Evolutionary conservation across 2,888 invertebrate species (phyloP), one percentile per base, ranked within the genome.

Genomic region (Schizaphis graminum): DNA sequence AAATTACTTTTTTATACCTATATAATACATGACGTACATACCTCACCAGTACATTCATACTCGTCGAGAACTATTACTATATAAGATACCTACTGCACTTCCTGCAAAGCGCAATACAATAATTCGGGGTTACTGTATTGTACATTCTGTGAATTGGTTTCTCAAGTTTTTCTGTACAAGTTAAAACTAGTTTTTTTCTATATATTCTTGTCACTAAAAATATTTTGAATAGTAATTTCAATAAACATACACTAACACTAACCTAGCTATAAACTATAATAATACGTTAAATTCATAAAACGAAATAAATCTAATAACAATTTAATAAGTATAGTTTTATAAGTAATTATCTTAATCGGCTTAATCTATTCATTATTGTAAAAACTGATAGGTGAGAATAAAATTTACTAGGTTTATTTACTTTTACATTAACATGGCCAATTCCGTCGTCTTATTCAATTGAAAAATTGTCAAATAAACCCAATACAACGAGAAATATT

Each of bases 1-100:
- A 47, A 61, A 92, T 61, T 35, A 49, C 49, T 87, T 92, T 86
- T 61, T 47, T 47, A 44, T 89, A 57, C 53, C 26, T 56, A n/a
- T 49, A 49, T 41, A 35, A 16, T 49, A 41, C 24, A 13, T 44
- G 85, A 28, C 24, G 8, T 41, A 11, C 85, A 77, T 77, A 77
- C 21, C 77, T 35, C 8, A 35, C 35, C 21, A 77, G 77, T 35
- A 77, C 77, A 8, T 35, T 7, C 13, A 7, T 86, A 13, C 28
- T 28, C 47, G 16, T 86, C n/a, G 47, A 16, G 28, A 86, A 86
- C 47, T 77, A 77, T 35, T 35, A 21, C 8, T 35, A 35, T 16
- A n/a, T 3, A 3, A 44, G 41, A 35, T n/a, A 77, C 21, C 61
- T 61, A 28, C 35, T 77, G 7, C 35, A 77, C 35, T 21, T 77